Conservation (phyloP, 2,888 invertebrate species). For the Minunthozetes semirufus region DNA sequence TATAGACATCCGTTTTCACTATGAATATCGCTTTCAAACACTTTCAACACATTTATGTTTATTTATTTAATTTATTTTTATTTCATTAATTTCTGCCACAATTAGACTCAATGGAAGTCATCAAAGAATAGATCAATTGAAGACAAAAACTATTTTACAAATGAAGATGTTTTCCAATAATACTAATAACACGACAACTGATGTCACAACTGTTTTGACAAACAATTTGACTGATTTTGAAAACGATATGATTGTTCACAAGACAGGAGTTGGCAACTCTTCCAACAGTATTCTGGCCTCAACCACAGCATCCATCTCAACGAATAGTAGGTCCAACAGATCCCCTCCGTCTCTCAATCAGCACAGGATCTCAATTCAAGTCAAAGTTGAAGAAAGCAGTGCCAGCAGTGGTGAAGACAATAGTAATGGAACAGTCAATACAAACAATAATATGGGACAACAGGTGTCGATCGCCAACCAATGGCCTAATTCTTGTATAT, state of each 20-base stretch:
- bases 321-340: neutral
- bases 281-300: slow-evolving; percentile 2
- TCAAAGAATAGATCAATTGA: neutral
- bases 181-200: neutral
- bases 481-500: neutral
- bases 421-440: neutral
- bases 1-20: slow-evolving; percentile 8
- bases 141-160: neutral
- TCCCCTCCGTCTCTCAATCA: neutral
- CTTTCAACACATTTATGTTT: neutral
- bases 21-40: neutral
- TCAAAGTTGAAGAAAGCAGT: slow-evolving; percentile 9
- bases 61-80: neutral
- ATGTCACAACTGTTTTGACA: neutral
- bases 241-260: neutral
- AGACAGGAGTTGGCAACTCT: neutral
- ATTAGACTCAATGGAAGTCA: neutral
- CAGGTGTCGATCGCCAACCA: neutral
- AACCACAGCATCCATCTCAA: slow-evolving; percentile 4
- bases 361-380: slow-evolving; percentile 14
- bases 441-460: neutral
- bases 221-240: slow-evolving; percentile 13
- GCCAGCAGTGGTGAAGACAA: slow-evolving; percentile 8
- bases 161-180: slow-evolving; percentile 22
- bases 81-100: neutral